Evolutionary conservation across 2,797 vertebrate species (phyloP).

Genomic region (Scleropages formosus): DNA sequence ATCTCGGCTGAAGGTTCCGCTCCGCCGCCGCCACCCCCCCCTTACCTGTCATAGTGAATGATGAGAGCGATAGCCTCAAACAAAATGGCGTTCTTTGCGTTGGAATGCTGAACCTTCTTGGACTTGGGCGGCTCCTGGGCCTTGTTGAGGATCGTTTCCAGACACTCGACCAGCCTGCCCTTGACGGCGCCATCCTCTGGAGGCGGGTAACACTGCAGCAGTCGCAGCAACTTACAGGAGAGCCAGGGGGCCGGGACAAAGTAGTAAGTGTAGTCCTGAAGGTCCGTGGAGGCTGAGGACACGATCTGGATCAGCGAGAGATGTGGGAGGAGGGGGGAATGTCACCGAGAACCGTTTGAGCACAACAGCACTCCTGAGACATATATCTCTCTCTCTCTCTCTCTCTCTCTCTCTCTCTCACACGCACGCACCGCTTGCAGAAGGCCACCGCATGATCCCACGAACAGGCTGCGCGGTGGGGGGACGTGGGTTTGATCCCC

Average conservation of each 20-base stretch:
- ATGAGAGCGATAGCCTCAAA: constrained; percentile 96
- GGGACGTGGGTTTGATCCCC: too few relatives aligned
- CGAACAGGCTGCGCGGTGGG: too few relatives aligned
- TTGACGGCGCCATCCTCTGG: constrained; percentile 93
- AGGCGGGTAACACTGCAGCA: constrained; percentile 95
- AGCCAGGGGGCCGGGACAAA: constrained; percentile 97
- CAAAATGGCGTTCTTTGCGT: constrained; percentile 92
- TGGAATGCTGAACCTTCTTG: constrained; percentile 97
- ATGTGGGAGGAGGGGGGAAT: background rate
- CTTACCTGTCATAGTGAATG: constrained; percentile 94
- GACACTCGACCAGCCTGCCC: constrained; percentile 90
- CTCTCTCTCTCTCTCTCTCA: too few relatives aligned
- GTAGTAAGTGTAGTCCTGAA: constrained; percentile 97
- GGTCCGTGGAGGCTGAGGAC: constrained; percentile 91
- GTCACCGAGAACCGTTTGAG: background rate
- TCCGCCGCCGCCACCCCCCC: background rate
- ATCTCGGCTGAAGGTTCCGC: background rate
- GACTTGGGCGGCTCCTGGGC: constrained; percentile 96
- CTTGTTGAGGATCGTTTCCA: constrained; percentile 96
- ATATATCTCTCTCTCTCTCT: too few relatives aligned
- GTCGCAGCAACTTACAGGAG: constrained; percentile 88
- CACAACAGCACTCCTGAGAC: too few relatives aligned
- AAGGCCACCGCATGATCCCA: background rate
- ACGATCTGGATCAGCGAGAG: too few relatives aligned
- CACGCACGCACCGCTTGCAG: background rate